These are phyloP conservation scores for Dipodomys spectabilis DNA, from an alignment of 2,113 vertebrate genomes.

Conservation along the genomic window DNA sequence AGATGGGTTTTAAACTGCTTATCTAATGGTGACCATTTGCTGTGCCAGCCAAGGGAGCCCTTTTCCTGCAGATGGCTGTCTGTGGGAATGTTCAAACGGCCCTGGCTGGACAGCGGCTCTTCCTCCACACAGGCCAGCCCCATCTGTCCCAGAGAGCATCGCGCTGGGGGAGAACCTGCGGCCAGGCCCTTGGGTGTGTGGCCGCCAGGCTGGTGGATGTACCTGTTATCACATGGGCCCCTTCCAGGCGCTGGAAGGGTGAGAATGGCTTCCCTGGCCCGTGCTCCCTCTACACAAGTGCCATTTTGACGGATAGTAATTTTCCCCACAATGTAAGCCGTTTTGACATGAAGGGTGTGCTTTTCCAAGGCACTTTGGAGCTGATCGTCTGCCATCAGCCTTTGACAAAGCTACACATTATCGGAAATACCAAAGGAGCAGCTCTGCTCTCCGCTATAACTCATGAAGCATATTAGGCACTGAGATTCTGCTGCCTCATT, in stretches of 20 bases:
- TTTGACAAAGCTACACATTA: slow-evolving; percentile 62
- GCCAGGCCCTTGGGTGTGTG: too few species aligned
- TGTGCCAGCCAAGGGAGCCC: fast-evolving
- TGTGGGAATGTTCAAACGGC: background rate
- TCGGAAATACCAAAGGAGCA: slow-evolving; percentile 64
- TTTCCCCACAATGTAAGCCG: background rate
- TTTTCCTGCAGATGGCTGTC: background rate
- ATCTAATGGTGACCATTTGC: background rate
- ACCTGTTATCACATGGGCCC: too few species aligned
- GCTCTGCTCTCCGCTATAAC: slow-evolving; percentile 60
- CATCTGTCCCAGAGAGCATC: fast-evolving
- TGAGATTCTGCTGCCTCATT: slow-evolving; percentile 82
- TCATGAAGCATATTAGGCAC: slow-evolving; percentile 70
- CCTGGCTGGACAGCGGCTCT: background rate
- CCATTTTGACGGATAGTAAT: background rate
- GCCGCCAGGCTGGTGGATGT: background rate
- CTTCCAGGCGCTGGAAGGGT: background rate
- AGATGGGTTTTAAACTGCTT: background rate
- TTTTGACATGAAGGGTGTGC: slow-evolving; percentile 44
- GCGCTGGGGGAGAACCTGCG: fast-evolving
- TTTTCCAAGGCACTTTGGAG: slow-evolving; percentile 54
- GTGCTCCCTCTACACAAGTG: background rate
- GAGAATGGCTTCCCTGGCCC: background rate
- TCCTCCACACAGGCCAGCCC: background rate
- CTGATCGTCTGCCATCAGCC: slow-evolving; percentile 39